Evolutionary conservation across 64 coral and sea anemone genomes (phyloP).

Genomic region (Dendronephthya gigantea): DNA sequence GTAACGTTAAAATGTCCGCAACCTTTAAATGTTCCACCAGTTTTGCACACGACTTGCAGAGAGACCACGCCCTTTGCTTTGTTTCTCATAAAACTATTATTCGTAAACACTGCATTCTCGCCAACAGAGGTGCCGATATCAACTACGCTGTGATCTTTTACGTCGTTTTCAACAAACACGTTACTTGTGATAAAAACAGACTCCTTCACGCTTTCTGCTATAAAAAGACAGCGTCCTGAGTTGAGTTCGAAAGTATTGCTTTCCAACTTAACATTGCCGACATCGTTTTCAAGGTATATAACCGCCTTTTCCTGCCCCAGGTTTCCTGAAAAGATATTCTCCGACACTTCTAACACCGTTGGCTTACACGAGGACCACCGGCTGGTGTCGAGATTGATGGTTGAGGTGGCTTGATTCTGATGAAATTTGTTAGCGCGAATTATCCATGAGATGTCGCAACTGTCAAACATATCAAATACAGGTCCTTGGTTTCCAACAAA

Average conservation of each 20-base stretch:
- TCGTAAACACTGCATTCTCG: background rate
- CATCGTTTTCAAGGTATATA: background rate
- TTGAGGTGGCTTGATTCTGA: too few species aligned
- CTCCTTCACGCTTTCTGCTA: constrained; percentile 11
- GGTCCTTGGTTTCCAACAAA: constrained; percentile 36
- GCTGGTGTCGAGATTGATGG: too few species aligned
- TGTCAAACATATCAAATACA: constrained; percentile 20
- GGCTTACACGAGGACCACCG: background rate
- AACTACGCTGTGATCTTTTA: constrained; percentile 1
- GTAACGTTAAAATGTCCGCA: background rate
- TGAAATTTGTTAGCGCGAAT: too few species aligned
- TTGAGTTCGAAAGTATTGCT: constrained; percentile 41
- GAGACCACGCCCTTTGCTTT: constrained; percentile 16
- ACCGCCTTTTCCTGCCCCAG: constrained; percentile 26
- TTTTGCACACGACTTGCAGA: constrained; percentile 26
- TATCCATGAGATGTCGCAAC: background rate
- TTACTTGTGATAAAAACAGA: constrained; percentile 26
- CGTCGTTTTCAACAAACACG: constrained; percentile 27
- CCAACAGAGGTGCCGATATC: constrained; percentile 29
- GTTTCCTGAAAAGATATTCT: constrained; percentile 39
- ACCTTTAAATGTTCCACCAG: background rate
- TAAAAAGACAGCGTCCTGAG: constrained; percentile 19
- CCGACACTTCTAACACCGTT: background rate
- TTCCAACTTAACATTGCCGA: background rate
- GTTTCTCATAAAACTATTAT: constrained; percentile 44